Evolutionary conservation across 1,140 invertebrate species (phyloP).

Genomic region (Conus ventricosus): DNA sequence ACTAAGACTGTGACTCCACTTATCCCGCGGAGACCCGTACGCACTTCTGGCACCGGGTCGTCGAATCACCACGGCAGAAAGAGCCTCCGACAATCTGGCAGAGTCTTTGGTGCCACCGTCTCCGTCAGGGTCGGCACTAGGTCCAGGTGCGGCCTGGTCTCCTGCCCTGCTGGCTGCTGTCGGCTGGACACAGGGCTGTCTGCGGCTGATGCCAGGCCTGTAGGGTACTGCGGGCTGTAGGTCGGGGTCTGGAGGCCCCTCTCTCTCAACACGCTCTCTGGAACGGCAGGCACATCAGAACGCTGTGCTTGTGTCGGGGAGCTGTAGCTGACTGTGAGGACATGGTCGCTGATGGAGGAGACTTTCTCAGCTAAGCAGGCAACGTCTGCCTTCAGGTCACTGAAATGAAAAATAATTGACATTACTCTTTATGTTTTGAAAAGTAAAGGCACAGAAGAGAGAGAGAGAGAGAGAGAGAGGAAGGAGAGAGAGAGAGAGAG

Average conservation of each 20-base stretch:
- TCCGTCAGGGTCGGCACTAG: neutral
- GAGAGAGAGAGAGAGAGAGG: no score
- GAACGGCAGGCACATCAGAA: neutral
- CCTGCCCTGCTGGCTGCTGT: neutral
- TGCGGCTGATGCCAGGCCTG: neutral
- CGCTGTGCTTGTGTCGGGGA: neutral
- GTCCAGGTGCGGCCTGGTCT: neutral
- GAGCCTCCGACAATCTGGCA: neutral
- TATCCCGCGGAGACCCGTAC: conserved; percentile 40
- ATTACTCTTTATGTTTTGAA: no score
- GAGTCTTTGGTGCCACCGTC: neutral
- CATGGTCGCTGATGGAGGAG: neutral
- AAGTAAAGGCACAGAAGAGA: no score
- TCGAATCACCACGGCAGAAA: conserved; percentile 42
- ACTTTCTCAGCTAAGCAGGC: neutral
- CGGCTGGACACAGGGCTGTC: neutral
- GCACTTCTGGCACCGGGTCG: conserved; percentile 32
- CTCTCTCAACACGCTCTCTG: neutral
- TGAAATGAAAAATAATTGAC: neutral
- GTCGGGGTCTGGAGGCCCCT: neutral
- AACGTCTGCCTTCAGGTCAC: neutral
- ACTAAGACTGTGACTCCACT: conserved; percentile 12
- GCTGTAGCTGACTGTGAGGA: neutral
- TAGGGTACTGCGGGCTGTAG: neutral
- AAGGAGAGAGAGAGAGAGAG: no score